A percentile compares a stretch with the other conserved stretches of the same genome.
Evolutionary conservation across 2,113 vertebrate species (phyloP).

Genomic region (Oncorhynchus gorbuscha): DNA sequence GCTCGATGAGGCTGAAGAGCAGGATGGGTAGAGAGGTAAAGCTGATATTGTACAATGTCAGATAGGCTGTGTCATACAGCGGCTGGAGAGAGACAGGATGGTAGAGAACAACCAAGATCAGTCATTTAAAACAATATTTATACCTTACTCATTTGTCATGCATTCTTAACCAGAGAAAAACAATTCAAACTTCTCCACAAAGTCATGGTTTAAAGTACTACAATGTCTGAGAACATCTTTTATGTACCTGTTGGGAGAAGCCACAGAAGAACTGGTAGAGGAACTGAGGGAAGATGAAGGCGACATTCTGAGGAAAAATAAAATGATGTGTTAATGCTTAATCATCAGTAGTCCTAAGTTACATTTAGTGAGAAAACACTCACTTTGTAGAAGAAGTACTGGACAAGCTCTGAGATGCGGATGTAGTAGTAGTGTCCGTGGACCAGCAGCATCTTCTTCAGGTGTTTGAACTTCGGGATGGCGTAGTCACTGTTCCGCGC

Average conservation of each 20-base stretch:
- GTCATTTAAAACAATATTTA: background rate
- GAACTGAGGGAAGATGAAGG: conserved; percentile 99
- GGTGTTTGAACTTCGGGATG: conserved; percentile 96
- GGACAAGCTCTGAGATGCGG: conserved; percentile 94
- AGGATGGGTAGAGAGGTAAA: conserved; percentile 98
- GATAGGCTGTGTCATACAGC: conserved; percentile 94
- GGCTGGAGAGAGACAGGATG: conserved; percentile 73
- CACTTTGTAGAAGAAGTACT: conserved; percentile 99
- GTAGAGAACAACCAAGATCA: background rate
- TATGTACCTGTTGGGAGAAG: conserved; percentile 93
- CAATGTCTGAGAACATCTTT: background rate
- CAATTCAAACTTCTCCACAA: no score
- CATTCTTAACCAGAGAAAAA: no score
- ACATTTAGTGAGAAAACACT: background rate
- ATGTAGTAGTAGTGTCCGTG: conserved; percentile 97
- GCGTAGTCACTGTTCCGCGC: conserved; percentile 97
- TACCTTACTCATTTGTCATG: no score
- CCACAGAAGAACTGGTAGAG: conserved; percentile 99
- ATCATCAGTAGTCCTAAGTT: background rate
- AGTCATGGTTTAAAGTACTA: no score
- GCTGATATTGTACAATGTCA: conserved; percentile 99
- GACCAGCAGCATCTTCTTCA: conserved; percentile 96
- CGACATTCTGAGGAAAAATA: conserved; percentile 85
- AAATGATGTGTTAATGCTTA: background rate
- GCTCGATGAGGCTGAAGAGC: conserved; percentile 92